A percentile compares a stretch with the other conserved stretches of the same genome.
Evolutionary conservation across 2,888 invertebrate genomes (phyloP).

Genomic region (Gymnosoma rotundatum): DNA sequence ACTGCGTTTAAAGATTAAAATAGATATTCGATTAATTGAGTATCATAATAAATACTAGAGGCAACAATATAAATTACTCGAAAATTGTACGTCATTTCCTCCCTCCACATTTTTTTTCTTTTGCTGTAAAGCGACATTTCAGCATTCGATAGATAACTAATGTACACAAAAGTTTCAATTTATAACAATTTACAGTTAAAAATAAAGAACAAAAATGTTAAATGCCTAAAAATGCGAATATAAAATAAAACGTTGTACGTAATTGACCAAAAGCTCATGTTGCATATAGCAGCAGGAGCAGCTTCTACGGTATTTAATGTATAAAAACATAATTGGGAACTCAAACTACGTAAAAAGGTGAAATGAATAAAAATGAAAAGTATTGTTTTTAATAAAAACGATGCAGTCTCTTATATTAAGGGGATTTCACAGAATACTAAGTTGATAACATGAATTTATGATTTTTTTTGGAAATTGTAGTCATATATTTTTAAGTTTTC

Average conservation of each 20-base stretch:
- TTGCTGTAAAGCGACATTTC: background rate
- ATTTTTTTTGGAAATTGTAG: no score
- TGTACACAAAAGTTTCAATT: slow-evolving; percentile 40
- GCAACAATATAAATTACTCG: slow-evolving; percentile 35
- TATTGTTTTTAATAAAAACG: no score
- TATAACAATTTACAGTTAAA: slow-evolving; percentile 51
- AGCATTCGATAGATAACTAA: slow-evolving; percentile 25
- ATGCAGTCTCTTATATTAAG: no score
- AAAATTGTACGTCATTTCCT: slow-evolving; percentile 28
- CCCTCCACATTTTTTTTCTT: background rate
- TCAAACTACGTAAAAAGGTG: slow-evolving; percentile 51
- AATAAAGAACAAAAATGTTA: slow-evolving; percentile 19
- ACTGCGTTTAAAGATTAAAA: no score
- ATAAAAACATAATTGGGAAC: slow-evolving; percentile 55
- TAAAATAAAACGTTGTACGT: slow-evolving; percentile 55
- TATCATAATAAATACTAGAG: background rate
- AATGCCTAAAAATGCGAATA: slow-evolving; percentile 8
- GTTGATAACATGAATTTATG: no score
- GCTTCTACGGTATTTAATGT: slow-evolving; percentile 32
- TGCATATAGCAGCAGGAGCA: slow-evolving; percentile 30
- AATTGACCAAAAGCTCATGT: slow-evolving; percentile 62
- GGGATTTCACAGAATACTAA: no score
- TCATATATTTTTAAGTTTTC: no score
- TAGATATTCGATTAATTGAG: no score
- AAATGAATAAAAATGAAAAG: slow-evolving; percentile 27